These are phyloP conservation scores for Brachionus asplanchnoidis DNA, from an alignment of 1,140 invertebrate species.

Conservation along the genomic window DNA sequence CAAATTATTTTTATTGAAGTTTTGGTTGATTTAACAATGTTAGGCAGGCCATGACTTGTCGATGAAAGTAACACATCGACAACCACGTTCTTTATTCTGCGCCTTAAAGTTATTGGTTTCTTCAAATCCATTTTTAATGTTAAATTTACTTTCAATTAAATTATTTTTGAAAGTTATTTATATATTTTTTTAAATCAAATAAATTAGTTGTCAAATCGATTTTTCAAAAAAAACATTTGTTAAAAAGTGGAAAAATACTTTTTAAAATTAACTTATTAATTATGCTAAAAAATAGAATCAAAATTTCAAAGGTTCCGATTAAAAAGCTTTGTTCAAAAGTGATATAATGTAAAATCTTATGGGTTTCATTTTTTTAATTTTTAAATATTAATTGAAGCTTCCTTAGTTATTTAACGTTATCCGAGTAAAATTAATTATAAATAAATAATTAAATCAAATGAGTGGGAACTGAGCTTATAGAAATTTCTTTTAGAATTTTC, in stretches of 20 bases:
- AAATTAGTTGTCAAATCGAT: no score
- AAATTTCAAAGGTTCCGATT: no score
- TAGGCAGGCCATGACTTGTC: constrained; percentile 15
- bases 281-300: no score
- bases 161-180: background rate
- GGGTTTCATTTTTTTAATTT: no score
- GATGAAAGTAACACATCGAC: background rate
- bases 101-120: background rate
- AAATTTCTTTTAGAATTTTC: background rate
- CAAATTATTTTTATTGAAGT: constrained; percentile 1
- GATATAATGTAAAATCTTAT: no score
- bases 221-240: no score
- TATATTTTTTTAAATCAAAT: background rate
- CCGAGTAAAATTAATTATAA: background rate
- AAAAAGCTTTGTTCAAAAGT: no score
- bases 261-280: no score
- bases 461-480: background rate
- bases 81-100: background rate
- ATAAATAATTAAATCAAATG: background rate
- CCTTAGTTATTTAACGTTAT: background rate
- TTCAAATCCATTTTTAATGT: background rate
- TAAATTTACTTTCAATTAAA: background rate
- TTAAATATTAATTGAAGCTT: background rate
- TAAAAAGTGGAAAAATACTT: no score
- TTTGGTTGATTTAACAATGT: background rate